A percentile compares a stretch with the other conserved stretches of the same genome.
Conservation (phyloP, 2,797 vertebrate species). For the Rhabdophis nuchalis region DNA sequence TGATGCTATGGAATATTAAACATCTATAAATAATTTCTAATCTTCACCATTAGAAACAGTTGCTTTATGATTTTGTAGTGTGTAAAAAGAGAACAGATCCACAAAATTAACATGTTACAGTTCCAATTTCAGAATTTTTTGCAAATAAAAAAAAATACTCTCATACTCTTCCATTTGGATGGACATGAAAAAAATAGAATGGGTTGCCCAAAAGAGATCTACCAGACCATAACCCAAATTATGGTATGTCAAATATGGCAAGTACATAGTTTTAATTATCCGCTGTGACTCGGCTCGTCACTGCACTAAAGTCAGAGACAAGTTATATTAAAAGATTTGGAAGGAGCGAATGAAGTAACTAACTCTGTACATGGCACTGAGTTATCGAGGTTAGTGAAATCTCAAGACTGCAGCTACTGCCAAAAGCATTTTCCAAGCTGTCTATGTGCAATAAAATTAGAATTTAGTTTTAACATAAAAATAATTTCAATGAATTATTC, state of each 20-base stretch:
- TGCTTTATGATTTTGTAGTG: conserved; percentile 38
- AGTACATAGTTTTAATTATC: not conserved
- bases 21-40: conserved; percentile 46
- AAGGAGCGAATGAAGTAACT: not conserved
- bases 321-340: not conserved
- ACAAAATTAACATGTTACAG: conserved; percentile 36
- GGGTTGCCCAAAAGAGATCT: not conserved
- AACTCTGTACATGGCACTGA: not conserved
- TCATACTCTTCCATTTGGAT: not conserved
- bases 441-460: not conserved
- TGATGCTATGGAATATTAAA: conserved; percentile 18
- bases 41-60: conserved; percentile 21
- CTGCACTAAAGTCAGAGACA: not conserved
- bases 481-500: not conserved
- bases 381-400: not conserved
- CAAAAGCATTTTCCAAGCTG: not conserved
- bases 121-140: not conserved
- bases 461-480: not conserved
- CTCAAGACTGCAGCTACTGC: not conserved
- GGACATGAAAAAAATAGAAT: not conserved
- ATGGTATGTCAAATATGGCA: too few relatives aligned
- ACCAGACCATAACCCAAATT: not conserved
- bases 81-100: conserved; percentile 23
- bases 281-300: not conserved
- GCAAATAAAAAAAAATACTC: not conserved